Evolutionary conservation across 1,140 invertebrate species (phyloP).

Genomic region (Drosophila albomicans): DNA sequence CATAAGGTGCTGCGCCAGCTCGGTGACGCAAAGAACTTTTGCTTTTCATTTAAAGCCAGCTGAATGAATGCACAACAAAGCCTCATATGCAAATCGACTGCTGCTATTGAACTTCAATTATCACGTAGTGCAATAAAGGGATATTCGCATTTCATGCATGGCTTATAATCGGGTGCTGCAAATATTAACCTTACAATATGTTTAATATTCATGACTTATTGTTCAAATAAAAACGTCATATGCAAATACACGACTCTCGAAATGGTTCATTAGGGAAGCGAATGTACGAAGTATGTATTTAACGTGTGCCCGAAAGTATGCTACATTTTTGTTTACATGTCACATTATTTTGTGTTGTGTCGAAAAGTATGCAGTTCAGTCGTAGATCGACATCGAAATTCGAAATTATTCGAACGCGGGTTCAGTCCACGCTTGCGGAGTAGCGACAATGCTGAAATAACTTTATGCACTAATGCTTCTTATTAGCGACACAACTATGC

Average conservation of each 20-base stretch:
- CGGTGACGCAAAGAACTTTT: slow-evolving; percentile 49
- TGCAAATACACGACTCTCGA: too few relatives aligned
- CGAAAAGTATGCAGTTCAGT: slow-evolving; percentile 12
- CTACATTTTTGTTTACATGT: not conserved
- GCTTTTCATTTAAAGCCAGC: slow-evolving; percentile 27
- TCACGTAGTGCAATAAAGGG: slow-evolving; percentile 26
- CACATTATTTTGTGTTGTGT: not conserved
- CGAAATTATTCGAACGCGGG: too few relatives aligned
- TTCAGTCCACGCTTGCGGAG: too few relatives aligned
- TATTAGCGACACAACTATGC: too few relatives aligned
- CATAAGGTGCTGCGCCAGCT: slow-evolving; percentile 5
- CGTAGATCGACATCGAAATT: too few relatives aligned
- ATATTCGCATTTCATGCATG: not conserved
- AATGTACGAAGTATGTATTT: not conserved
- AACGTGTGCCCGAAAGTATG: slow-evolving; percentile 7
- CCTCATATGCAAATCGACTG: slow-evolving; percentile 16
- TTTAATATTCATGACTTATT: slow-evolving; percentile 16
- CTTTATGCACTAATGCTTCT: too few relatives aligned
- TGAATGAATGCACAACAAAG: slow-evolving; percentile 20
- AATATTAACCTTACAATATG: not conserved
- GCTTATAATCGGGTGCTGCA: too few relatives aligned
- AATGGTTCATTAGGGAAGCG: not conserved
- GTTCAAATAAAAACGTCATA: slow-evolving; percentile 10
- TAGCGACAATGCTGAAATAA: too few relatives aligned
- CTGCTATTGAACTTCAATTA: slow-evolving; percentile 50